phyloP scores from a whole-genome alignment of 1,140 invertebrate species.

The Heliconius melpomene region DNA sequence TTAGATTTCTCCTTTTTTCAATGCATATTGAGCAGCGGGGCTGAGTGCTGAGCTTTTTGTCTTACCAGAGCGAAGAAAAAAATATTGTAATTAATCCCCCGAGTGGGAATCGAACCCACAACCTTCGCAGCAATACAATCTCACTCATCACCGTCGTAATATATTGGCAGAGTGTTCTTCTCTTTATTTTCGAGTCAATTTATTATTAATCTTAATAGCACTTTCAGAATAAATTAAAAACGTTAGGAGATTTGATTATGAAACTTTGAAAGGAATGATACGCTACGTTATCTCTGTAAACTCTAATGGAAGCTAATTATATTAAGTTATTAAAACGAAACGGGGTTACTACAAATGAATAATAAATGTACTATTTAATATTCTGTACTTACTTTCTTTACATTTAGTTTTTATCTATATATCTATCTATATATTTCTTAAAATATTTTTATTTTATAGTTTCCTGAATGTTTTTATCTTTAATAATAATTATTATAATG shows the following conservation, averaged over 20 bases:
- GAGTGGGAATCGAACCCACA: too few relatives aligned
- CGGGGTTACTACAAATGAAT: neutral
- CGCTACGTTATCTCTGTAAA: conserved; percentile 5
- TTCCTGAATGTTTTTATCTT: too few relatives aligned
- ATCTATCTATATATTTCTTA: neutral
- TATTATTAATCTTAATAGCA: neutral
- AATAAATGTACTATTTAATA: neutral
- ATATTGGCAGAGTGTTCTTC: too few relatives aligned
- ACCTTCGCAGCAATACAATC: too few relatives aligned
- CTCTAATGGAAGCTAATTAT: conserved; percentile 10
- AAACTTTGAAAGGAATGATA: conserved; percentile 13
- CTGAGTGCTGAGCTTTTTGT: too few relatives aligned
- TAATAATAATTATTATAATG: too few relatives aligned
- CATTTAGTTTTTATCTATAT: neutral
- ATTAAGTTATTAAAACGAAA: conserved; percentile 1
- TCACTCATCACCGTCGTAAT: too few relatives aligned
- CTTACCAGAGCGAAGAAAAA: too few relatives aligned
- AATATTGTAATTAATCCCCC: too few relatives aligned
- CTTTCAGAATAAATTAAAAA: neutral
- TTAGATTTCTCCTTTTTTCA: too few relatives aligned
- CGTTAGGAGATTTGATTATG: conserved; percentile 2
- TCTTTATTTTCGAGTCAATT: too few relatives aligned
- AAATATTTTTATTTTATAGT: neutral
- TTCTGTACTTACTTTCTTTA: neutral
- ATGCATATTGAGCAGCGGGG: too few relatives aligned